Evolutionary conservation across 2,888 invertebrate genomes (phyloP).

Genomic region (Apoda limacodes): DNA sequence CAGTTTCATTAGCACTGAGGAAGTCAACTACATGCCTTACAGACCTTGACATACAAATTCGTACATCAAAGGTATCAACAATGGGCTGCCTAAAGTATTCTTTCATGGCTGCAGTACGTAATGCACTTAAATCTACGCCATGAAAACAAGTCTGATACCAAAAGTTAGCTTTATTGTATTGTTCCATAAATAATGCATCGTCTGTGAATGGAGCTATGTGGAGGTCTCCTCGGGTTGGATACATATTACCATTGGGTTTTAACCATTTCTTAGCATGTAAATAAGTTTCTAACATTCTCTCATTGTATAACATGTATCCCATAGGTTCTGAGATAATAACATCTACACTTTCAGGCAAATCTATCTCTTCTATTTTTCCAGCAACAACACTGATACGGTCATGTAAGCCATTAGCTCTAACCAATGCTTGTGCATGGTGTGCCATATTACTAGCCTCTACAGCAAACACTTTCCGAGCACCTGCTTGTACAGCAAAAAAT

Average conservation of each 20-base stretch:
- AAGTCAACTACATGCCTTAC: slow-evolving; percentile 95
- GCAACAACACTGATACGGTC: slow-evolving; percentile 93
- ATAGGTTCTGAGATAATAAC: slow-evolving; percentile 99
- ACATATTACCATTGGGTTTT: slow-evolving; percentile 94
- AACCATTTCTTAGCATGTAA: slow-evolving; percentile 99
- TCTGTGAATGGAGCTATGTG: slow-evolving; percentile 98
- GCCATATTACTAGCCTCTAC: slow-evolving; percentile 99
- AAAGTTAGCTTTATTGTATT: slow-evolving; percentile 98
- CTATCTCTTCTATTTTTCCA: slow-evolving; percentile 98
- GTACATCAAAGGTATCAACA: slow-evolving; percentile 97
- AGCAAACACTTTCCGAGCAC: slow-evolving; percentile 96
- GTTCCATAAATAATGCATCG: slow-evolving; percentile 97
- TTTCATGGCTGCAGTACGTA: slow-evolving; percentile 94
- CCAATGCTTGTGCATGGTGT: slow-evolving; percentile 91
- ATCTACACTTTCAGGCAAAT: slow-evolving; percentile 94
- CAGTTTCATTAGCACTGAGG: slow-evolving; percentile 89
- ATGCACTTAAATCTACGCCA: slow-evolving; percentile 93
- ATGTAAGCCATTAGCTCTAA: slow-evolving; percentile 88
- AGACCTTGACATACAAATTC: slow-evolving; percentile 96
- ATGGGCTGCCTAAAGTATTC: slow-evolving; percentile 99
- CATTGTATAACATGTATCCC: slow-evolving; percentile 99
- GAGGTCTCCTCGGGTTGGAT: slow-evolving; percentile 95
- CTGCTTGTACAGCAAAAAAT: slow-evolving; percentile 98
- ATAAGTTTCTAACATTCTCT: slow-evolving; percentile 98
- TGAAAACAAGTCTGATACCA: slow-evolving; percentile 99